These are phyloP conservation scores for Sanderia malayensis DNA, from an alignment of 30 jellyfish, hydroid and myxozoan genomes.

Conservation along the genomic window DNA sequence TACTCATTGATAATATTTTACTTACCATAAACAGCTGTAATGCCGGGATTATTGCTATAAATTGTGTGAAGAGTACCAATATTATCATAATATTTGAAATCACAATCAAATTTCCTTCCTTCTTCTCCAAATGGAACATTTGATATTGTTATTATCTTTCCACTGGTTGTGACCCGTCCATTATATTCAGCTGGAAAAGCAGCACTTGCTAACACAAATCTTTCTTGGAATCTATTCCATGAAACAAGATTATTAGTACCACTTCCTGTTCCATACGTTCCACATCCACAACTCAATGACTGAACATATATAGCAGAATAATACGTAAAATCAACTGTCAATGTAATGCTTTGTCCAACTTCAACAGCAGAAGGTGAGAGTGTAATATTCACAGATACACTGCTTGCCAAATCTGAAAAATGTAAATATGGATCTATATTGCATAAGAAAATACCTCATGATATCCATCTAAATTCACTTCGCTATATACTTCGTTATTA, in stretches of 20 bases:
- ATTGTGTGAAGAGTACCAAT: not conserved
- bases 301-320: not conserved
- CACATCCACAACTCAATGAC: not conserved
- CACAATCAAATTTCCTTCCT: not conserved
- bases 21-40: constrained; percentile 1
- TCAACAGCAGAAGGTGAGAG: not conserved
- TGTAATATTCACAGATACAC: not conserved
- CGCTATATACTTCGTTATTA: no score
- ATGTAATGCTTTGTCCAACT: constrained; percentile 1
- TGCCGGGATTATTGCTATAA: not conserved
- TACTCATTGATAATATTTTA: no score
- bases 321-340: not conserved
- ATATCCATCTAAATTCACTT: no score
- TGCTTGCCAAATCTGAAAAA: not conserved
- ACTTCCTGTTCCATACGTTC: not conserved
- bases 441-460: no score
- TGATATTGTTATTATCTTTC: not conserved
- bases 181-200: not conserved
- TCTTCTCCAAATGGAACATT: not conserved
- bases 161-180: constrained; percentile 2
- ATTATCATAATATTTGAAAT: not conserved
- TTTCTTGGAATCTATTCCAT: not conserved
- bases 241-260: not conserved
- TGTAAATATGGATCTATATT: no score
- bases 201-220: not conserved